Conservation (phyloP, 2,797 vertebrate species). For the Sebastes alutus region DNA sequence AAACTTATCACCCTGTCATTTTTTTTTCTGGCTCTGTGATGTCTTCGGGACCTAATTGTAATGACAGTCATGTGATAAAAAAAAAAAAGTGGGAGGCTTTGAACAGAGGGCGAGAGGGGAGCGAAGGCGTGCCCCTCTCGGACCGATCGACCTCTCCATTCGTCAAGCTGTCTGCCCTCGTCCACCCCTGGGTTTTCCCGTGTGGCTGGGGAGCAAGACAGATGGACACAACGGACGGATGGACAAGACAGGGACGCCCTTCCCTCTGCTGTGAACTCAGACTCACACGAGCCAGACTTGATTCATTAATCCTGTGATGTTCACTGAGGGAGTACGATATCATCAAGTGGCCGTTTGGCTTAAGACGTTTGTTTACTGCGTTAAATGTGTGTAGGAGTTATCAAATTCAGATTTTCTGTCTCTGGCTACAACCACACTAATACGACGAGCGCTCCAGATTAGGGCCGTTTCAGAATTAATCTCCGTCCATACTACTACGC, state of each 20-base stretch:
- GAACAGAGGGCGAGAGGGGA: constrained; percentile 21
- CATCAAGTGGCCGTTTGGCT: neutral
- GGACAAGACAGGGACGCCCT: constrained; percentile 52
- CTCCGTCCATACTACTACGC: too few species aligned
- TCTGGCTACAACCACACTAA: neutral
- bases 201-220: constrained; percentile 47
- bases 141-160: constrained; percentile 51
- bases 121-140: constrained; percentile 25
- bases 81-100: constrained; percentile 34
- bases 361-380: constrained; percentile 1
- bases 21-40: constrained; percentile 18
- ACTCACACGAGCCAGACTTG: constrained; percentile 45
- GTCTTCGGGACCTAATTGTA: constrained; percentile 39
- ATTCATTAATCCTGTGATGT: constrained; percentile 38
- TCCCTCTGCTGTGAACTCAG: constrained; percentile 49
- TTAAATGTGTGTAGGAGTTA: neutral
- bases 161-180: constrained; percentile 60
- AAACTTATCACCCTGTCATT: constrained; percentile 61
- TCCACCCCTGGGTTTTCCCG: constrained; percentile 54
- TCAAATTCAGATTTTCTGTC: constrained; percentile 27
- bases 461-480: too few species aligned
- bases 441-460: too few species aligned
- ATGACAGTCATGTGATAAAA: constrained; percentile 57
- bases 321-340: constrained; percentile 13
- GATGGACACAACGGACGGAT: constrained; percentile 50